A percentile compares a stretch with the other conserved stretches of the same genome.
Evolutionary conservation across 1,140 invertebrate species (phyloP).

Genomic region (Grapholita molesta): DNA sequence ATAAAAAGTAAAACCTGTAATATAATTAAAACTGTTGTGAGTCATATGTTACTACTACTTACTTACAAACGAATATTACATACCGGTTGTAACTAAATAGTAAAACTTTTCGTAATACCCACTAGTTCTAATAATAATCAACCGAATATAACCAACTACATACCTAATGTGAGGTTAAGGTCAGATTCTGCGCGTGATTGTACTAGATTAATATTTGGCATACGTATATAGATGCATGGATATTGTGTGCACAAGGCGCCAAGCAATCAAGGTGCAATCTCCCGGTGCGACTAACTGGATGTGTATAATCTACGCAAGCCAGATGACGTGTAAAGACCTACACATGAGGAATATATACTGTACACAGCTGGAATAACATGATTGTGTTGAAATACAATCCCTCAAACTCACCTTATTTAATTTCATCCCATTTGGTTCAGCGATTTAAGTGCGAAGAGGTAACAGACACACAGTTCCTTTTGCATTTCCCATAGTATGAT

Average conservation of each 20-base stretch:
- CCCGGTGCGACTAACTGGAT: neutral
- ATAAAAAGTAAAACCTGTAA: no score
- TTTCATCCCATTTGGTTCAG: no score
- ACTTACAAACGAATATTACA: no score
- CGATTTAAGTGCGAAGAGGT: no score
- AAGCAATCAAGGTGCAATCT: conserved; percentile 14
- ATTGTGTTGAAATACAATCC: neutral
- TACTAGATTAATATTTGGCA: neutral
- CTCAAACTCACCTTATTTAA: neutral
- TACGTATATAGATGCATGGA: neutral
- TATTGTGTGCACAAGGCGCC: neutral
- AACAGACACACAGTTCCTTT: no score
- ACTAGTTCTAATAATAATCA: neutral
- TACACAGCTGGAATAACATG: neutral
- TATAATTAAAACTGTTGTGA: no score
- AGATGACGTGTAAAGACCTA: neutral
- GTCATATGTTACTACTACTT: no score
- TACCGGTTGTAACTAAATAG: no score
- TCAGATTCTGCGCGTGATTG: neutral
- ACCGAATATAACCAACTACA: neutral
- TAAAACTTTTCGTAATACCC: neutral
- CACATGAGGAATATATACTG: neutral
- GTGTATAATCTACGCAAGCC: neutral
- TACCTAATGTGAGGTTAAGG: neutral
- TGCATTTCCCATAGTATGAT: no score